Conservation (phyloP, 1,140 invertebrate species). For the Lycorma delicatula region DNA sequence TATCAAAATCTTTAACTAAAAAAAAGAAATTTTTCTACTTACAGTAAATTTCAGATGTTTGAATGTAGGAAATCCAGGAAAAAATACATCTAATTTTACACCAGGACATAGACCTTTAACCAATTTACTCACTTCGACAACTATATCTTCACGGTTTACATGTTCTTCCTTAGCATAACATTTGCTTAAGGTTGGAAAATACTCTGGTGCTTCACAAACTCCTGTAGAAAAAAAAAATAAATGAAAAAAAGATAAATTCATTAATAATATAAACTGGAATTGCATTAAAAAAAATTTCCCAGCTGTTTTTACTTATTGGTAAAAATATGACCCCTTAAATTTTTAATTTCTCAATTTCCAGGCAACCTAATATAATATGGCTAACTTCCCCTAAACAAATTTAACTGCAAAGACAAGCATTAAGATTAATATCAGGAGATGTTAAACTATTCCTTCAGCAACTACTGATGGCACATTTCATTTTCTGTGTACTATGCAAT, state of each 20-base stretch:
- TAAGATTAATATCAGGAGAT: too few species aligned
- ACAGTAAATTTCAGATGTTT: constrained; percentile 71
- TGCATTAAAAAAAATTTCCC: background rate
- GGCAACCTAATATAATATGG: background rate
- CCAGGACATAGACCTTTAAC: constrained; percentile 65
- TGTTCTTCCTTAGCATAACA: constrained; percentile 34
- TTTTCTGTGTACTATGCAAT: too few species aligned
- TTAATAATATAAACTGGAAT: background rate
- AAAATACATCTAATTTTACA: constrained; percentile 60
- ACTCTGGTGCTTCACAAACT: constrained; percentile 43
- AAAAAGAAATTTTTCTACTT: constrained; percentile 25
- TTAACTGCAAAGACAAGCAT: too few species aligned
- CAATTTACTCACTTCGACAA: constrained; percentile 49
- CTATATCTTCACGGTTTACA: constrained; percentile 49
- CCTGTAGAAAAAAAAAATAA: background rate
- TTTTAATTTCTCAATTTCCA: background rate
- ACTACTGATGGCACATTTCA: too few species aligned
- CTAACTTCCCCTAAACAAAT: too few species aligned
- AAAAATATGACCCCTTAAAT: background rate
- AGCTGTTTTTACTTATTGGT: background rate
- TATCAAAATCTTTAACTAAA: background rate
- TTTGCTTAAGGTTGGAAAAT: constrained; percentile 52
- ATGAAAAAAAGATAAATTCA: background rate
- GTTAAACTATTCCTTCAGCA: too few species aligned
- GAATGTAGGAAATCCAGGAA: constrained; percentile 85